These are phyloP conservation scores for Antrozous pallidus DNA, from an alignment of 2,797 vertebrate species.

Conservation along the genomic window DNA sequence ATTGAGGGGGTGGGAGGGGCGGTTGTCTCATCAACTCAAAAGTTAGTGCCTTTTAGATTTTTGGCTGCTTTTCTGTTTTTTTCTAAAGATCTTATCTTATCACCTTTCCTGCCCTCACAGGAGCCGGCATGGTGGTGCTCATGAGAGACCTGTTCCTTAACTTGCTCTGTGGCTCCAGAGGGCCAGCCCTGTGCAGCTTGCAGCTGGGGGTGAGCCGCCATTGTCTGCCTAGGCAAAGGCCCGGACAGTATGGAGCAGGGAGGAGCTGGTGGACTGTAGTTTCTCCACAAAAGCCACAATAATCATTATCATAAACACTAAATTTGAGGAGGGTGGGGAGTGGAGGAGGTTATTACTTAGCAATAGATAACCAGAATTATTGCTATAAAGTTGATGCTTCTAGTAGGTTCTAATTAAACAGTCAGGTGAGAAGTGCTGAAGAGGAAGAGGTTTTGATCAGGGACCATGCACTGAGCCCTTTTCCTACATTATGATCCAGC, in stretches of 20 bases:
- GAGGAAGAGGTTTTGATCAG: neutral
- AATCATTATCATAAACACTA: neutral
- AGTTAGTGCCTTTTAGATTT: neutral
- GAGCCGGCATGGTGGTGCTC: neutral
- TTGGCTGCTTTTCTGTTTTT: too few relatives aligned
- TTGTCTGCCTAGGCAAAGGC: neutral
- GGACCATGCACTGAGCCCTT: neutral
- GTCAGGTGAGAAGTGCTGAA: neutral
- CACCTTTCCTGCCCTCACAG: neutral
- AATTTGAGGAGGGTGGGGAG: neutral
- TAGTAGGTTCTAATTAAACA: neutral
- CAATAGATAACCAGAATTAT: neutral
- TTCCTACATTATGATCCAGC: neutral
- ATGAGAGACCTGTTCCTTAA: neutral
- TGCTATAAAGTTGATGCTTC: neutral
- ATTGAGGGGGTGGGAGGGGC: neutral
- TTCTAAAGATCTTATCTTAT: neutral
- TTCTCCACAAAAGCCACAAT: neutral
- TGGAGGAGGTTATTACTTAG: neutral
- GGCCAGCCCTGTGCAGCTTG: neutral
- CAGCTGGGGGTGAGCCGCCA: neutral
- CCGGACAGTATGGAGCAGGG: neutral
- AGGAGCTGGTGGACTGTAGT: neutral
- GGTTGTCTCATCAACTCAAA: neutral
- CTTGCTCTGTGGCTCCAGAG: neutral